Conservation (phyloP, 2,888 invertebrate species). For the Hecatera dysodea region DNA sequence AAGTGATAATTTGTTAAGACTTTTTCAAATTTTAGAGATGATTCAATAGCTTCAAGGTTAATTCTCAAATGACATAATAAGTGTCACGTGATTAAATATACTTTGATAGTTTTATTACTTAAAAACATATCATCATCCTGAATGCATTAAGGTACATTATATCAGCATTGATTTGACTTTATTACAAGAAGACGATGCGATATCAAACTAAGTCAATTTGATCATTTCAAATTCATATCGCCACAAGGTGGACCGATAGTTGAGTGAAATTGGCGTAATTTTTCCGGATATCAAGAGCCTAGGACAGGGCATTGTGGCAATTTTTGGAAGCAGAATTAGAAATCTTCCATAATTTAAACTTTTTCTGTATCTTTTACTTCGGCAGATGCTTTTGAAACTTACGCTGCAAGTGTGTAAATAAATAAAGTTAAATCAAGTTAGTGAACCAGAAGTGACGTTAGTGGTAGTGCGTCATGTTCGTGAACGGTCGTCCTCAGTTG, state of each 20-base stretch:
- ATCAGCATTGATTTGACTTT: conserved; percentile 11
- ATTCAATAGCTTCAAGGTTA: neutral
- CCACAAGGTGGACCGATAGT: neutral
- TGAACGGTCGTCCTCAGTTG: too few relatives aligned
- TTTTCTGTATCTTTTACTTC: too few relatives aligned
- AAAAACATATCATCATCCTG: conserved; percentile 51
- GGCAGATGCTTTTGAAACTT: neutral
- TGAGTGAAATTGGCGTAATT: neutral
- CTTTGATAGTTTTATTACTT: conserved; percentile 36
- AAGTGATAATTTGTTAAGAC: neutral
- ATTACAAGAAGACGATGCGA: conserved; percentile 1
- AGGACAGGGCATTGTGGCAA: neutral
- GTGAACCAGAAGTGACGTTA: too few relatives aligned
- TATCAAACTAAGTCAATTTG: neutral
- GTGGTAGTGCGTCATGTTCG: too few relatives aligned
- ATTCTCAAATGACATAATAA: conserved; percentile 3
- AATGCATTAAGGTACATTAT: conserved; percentile 26
- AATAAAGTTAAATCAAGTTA: neutral
- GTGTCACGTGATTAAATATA: conserved; percentile 28
- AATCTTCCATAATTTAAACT: neutral
- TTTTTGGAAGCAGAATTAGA: neutral
- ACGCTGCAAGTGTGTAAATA: too few relatives aligned
- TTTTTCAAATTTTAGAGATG: neutral
- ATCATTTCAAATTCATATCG: neutral
- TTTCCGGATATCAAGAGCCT: too few relatives aligned